phyloP scores from a whole-genome alignment of 1,140 invertebrate species.

The Halictus rubicundus region DNA sequence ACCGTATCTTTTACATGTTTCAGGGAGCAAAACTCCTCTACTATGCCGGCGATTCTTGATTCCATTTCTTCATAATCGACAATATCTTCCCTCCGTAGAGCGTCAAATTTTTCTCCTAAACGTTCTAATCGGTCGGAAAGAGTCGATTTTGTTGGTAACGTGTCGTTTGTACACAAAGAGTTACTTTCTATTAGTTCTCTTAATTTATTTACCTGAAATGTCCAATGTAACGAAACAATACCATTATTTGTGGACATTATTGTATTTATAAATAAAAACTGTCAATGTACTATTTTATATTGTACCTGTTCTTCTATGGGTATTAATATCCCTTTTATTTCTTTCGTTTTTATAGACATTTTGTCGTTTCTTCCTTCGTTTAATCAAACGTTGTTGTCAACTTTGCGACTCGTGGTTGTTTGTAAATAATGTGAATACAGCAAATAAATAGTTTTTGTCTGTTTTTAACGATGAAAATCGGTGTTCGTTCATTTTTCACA shows the following conservation, averaged over 20 bases:
- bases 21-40: slow-evolving; percentile 61
- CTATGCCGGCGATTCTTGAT: slow-evolving; percentile 54
- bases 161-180: slow-evolving; percentile 26
- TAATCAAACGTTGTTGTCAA: background rate
- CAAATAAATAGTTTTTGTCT: slow-evolving; percentile 17
- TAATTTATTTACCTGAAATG: slow-evolving; percentile 66
- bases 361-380: slow-evolving; percentile 21
- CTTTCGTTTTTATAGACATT: slow-evolving; percentile 70
- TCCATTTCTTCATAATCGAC: slow-evolving; percentile 66
- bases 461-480: background rate
- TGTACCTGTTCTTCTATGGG: slow-evolving; percentile 69
- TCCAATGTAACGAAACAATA: background rate
- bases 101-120: slow-evolving; percentile 66
- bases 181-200: slow-evolving; percentile 36
- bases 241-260: background rate
- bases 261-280: background rate
- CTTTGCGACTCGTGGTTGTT: slow-evolving; percentile 29
- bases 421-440: slow-evolving; percentile 58
- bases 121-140: slow-evolving; percentile 59
- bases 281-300: slow-evolving; percentile 7
- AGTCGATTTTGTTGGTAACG: slow-evolving; percentile 44
- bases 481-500: background rate
- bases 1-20: slow-evolving; percentile 61
- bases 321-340: slow-evolving; percentile 64
- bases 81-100: slow-evolving; percentile 56